A percentile compares a stretch with the other conserved stretches of the same genome.
These are phyloP conservation scores for Scophthalmus maximus DNA, from an alignment of 2,113 vertebrate species.

Conservation along the genomic window DNA sequence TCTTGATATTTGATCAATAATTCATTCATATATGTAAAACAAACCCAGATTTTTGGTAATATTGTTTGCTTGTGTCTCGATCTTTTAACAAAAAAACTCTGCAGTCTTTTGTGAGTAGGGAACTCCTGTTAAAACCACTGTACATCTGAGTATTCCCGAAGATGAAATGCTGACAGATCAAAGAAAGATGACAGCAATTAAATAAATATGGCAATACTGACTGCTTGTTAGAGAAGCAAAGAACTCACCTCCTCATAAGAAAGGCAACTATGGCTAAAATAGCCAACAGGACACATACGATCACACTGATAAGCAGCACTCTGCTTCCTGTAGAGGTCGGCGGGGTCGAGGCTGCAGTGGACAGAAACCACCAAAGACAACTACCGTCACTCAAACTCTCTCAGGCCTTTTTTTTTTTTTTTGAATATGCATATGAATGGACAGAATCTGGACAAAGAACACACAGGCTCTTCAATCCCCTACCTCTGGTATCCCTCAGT, in stretches of 20 bases:
- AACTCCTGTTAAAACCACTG: too few relatives aligned
- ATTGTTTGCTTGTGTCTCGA: too few relatives aligned
- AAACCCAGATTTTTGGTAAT: too few relatives aligned
- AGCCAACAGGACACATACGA: slow-evolving; percentile 38
- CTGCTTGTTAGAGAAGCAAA: not conserved
- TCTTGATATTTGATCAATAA: not conserved
- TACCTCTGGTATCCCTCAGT: slow-evolving; percentile 27
- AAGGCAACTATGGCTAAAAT: slow-evolving; percentile 26
- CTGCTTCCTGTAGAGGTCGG: slow-evolving; percentile 4
- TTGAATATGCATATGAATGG: not conserved
- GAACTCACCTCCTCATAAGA: slow-evolving; percentile 51
- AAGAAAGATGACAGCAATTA: not conserved
- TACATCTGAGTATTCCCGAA: not conserved
- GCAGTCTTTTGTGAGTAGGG: not conserved
- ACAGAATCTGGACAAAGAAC: not conserved
- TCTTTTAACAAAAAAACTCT: too few relatives aligned
- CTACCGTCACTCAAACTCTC: not conserved
- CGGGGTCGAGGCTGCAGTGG: not conserved
- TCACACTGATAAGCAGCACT: slow-evolving; percentile 24
- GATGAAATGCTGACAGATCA: too few relatives aligned
- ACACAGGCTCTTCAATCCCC: not conserved
- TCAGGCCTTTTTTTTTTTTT: too few relatives aligned
- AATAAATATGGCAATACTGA: not conserved
- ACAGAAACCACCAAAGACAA: not conserved
- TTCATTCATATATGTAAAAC: not conserved